Evolutionary conservation across 92 coral and sea anemone species (phyloP).

Genomic region (Zoanthus sociatus): DNA sequence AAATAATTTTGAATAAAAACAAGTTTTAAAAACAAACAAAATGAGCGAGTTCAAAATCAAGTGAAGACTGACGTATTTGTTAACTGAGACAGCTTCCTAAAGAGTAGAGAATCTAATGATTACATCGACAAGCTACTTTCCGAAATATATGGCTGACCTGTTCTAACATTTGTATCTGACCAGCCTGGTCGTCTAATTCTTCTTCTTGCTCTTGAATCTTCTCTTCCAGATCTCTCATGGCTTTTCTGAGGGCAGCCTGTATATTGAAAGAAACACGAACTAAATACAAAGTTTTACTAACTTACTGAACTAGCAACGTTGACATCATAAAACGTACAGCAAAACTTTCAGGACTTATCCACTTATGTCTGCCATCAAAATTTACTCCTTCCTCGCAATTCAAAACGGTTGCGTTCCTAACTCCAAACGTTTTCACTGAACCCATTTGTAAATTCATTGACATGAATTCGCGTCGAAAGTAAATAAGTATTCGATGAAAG

Average conservation of each 20-base stretch:
- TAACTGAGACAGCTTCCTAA: not conserved
- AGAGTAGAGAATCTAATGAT: not conserved
- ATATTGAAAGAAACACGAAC: not conserved
- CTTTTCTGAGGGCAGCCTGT: conserved; percentile 83
- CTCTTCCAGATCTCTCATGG: conserved; percentile 87
- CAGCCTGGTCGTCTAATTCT: conserved; percentile 97
- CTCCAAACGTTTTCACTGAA: conserved; percentile 16
- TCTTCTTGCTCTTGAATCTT: conserved; percentile 94
- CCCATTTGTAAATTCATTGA: not conserved
- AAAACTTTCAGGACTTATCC: not conserved
- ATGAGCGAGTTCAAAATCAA: too few relatives aligned
- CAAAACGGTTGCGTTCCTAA: not conserved
- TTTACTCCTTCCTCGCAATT: conserved; percentile 15
- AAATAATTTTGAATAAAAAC: too few relatives aligned
- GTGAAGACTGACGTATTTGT: not conserved
- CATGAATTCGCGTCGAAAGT: not conserved
- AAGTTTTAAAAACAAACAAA: too few relatives aligned
- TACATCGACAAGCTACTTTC: not conserved
- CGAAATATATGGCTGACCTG: conserved; percentile 60
- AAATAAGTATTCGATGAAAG: not conserved
- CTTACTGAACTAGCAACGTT: not conserved
- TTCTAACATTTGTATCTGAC: conserved; percentile 89
- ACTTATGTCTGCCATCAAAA: conserved; percentile 1
- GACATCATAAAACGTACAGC: not conserved
- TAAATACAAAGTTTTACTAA: not conserved